Conservation (phyloP, 2,113 vertebrate genomes). For the Thymallus thymallus region DNA sequence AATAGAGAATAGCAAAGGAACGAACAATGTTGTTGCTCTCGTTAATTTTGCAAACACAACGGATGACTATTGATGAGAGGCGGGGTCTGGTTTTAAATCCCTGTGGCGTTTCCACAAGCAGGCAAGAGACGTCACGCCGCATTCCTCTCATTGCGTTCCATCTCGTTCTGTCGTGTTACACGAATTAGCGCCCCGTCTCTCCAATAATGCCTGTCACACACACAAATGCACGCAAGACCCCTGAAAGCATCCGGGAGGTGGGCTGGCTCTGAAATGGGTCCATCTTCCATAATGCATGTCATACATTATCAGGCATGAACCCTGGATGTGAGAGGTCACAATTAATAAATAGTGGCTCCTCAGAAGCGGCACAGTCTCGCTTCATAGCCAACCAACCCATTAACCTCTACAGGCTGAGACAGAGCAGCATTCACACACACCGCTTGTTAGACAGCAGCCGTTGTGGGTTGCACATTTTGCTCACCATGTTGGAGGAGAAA, state of each 20-base stretch:
- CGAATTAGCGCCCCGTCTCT: conserved; percentile 24
- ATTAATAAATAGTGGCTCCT: conserved; percentile 25
- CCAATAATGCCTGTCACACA: conserved; percentile 4
- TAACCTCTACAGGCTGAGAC: conserved; percentile 12
- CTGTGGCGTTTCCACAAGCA: background rate
- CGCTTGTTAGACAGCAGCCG: conserved; percentile 9
- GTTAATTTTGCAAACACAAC: conserved; percentile 15
- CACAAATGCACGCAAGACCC: background rate
- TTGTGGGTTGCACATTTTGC: conserved; percentile 5
- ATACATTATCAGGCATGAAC: conserved; percentile 30
- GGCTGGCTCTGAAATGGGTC: conserved; percentile 17
- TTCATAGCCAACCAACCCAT: conserved; percentile 8
- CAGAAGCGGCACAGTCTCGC: background rate
- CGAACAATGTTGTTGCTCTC: background rate
- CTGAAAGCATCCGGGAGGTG: background rate
- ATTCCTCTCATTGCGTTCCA: background rate
- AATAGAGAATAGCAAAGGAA: background rate
- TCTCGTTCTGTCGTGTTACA: conserved; percentile 3
- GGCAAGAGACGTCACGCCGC: background rate
- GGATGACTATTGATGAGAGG: conserved; percentile 17
- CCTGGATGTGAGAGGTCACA: conserved; percentile 7
- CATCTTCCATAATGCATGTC: conserved; percentile 25
- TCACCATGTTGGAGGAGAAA: conserved; percentile 4
- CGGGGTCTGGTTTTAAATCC: background rate
- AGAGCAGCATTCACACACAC: background rate